Percentiles rank a stretch among this genome's conserved stretches.
phyloP scores from a whole-genome alignment of 1,140 invertebrate genomes.

The Bursaphelenchus mucronatus region DNA sequence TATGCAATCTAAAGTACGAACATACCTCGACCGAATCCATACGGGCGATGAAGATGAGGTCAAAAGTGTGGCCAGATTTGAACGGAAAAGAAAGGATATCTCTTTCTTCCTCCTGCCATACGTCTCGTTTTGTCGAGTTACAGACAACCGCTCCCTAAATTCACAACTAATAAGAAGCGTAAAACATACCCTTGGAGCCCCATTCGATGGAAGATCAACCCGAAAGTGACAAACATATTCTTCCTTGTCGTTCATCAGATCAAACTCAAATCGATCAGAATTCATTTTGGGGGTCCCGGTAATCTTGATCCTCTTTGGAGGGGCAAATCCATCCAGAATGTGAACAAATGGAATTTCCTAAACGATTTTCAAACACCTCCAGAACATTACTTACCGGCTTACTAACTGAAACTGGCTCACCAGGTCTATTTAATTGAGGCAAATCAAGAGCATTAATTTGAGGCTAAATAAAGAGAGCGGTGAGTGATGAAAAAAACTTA shows the following conservation, averaged over 20 bases:
- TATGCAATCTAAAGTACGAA: neutral
- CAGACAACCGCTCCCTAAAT: constrained; percentile 42
- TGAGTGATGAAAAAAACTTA: neutral
- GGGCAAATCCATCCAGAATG: constrained; percentile 27
- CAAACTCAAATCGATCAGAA: constrained; percentile 33
- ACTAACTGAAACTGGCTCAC: neutral
- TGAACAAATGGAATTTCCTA: constrained; percentile 38
- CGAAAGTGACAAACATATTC: constrained; percentile 45
- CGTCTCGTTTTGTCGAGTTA: constrained; percentile 36
- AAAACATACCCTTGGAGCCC: constrained; percentile 14
- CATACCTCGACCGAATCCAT: constrained; percentile 14
- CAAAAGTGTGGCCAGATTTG: constrained; percentile 30
- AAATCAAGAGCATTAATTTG: neutral
- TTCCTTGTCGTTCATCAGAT: constrained; percentile 30
- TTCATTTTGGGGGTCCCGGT: constrained; percentile 33
- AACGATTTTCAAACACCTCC: neutral
- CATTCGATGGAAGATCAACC: constrained; percentile 37
- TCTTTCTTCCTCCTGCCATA: constrained; percentile 39
- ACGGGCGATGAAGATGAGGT: constrained; percentile 25
- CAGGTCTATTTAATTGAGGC: neutral
- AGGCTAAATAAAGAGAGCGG: neutral
- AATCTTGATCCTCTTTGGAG: constrained; percentile 19
- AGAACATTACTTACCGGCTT: constrained; percentile 8
- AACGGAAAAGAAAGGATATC: constrained; percentile 40
- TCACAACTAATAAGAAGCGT: constrained; percentile 7